Evolutionary conservation across 2,797 vertebrate genomes (phyloP).

Genomic region (Gadopsis bispinosus): DNA sequence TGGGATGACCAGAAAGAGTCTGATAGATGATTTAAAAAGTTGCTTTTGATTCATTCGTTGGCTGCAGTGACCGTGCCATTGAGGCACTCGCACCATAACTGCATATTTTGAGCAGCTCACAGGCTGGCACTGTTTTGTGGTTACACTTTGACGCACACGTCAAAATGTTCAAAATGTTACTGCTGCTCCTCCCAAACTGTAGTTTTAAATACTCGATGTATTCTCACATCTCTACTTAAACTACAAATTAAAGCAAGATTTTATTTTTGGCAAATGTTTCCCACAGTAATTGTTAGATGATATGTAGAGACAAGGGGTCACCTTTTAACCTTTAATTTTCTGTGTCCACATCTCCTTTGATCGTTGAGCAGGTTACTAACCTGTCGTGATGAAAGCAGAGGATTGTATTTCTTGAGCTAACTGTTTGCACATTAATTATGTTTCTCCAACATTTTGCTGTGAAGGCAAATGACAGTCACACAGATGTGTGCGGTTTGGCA

Average conservation of each 20-base stretch:
- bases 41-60: not conserved
- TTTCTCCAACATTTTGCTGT: not conserved
- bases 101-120: not conserved
- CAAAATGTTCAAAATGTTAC: not conserved
- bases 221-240: not conserved
- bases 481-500: not conserved
- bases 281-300: conserved; percentile 3
- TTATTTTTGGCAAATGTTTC: not conserved
- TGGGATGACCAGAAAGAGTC: not conserved
- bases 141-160: not conserved
- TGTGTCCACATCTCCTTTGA: conserved; percentile 31
- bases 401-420: conserved; percentile 15
- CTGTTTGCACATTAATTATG: conserved; percentile 9
- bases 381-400: conserved; percentile 31
- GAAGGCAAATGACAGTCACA: not conserved
- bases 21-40: not conserved
- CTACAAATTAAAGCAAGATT: not conserved
- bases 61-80: not conserved
- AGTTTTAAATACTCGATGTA: conserved; percentile 1
- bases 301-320: not conserved
- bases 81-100: not conserved
- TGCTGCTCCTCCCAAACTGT: not conserved
- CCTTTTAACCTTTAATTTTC: not conserved
- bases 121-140: not conserved
- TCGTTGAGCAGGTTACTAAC: conserved; percentile 37